These are phyloP conservation scores for Astur gentilis DNA, from an alignment of 2,113 vertebrate genomes.

Conservation along the genomic window DNA sequence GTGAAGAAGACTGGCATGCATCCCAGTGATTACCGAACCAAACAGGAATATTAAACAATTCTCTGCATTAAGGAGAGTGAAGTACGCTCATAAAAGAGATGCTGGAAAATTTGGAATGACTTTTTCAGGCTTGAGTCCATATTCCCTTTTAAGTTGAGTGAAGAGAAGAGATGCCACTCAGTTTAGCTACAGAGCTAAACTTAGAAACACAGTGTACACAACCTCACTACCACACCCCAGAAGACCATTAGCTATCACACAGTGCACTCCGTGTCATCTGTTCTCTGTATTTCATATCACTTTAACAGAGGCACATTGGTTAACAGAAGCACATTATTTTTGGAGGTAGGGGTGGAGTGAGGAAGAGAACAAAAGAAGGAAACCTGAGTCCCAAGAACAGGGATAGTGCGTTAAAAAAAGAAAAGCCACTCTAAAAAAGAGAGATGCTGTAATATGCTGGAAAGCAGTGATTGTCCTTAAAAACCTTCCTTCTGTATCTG, in stretches of 20 bases:
- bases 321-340: neutral
- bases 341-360: neutral
- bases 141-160: neutral
- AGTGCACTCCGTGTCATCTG: neutral
- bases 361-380: slow-evolving; percentile 47
- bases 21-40: neutral
- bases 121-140: neutral
- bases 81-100: neutral
- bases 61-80: neutral
- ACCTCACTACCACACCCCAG: neutral
- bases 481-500: neutral
- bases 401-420: neutral
- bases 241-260: neutral
- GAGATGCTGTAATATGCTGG: neutral
- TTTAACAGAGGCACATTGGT: neutral
- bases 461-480: neutral
- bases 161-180: neutral
- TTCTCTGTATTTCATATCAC: neutral
- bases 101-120: neutral
- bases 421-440: neutral
- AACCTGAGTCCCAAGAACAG: neutral
- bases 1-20: neutral
- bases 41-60: neutral
- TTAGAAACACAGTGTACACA: neutral
- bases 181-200: neutral